A percentile compares a stretch with the other conserved stretches of the same genome.
Evolutionary conservation across 2,888 invertebrate genomes (phyloP).

Genomic region (Athalia cordata): DNA sequence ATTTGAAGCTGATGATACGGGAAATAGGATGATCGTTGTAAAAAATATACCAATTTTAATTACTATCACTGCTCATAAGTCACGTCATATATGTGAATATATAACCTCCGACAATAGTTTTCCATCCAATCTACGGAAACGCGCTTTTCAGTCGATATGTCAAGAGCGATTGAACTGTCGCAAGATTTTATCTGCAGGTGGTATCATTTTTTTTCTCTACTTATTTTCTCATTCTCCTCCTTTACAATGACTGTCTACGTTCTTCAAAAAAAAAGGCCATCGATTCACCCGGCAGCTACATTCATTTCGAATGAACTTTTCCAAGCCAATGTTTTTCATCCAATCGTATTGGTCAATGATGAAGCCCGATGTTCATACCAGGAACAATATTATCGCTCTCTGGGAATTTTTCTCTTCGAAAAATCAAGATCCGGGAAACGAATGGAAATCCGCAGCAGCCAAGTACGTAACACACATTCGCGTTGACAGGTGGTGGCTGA

Average conservation of each 20-base stretch:
- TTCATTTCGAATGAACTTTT: constrained; percentile 36
- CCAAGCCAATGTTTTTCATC: constrained; percentile 19
- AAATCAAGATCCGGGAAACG: too few relatives aligned
- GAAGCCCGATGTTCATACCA: too few relatives aligned
- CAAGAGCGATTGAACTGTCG: constrained; percentile 41
- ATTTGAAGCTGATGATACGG: not conserved
- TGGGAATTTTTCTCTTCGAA: too few relatives aligned
- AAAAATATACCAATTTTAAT: constrained; percentile 38
- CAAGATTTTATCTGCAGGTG: constrained; percentile 37
- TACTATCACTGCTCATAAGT: constrained; percentile 58
- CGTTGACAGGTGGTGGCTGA: too few relatives aligned
- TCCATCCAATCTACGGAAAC: constrained; percentile 53
- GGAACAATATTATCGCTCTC: too few relatives aligned
- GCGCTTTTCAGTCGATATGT: constrained; percentile 45
- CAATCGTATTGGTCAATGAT: not conserved
- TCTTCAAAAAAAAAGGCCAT: constrained; percentile 37
- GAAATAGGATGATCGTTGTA: not conserved
- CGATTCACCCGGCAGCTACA: constrained; percentile 29
- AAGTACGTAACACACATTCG: too few relatives aligned
- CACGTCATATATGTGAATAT: constrained; percentile 57
- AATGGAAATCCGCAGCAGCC: too few relatives aligned
- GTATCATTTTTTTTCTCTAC: not conserved
- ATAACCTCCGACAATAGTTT: constrained; percentile 57
- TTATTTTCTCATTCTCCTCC: not conserved
- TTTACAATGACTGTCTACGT: not conserved